Base-by-base conservation (phyloP, 2,113 vertebrate genomes). In the Pseudorasbora parva region DNA sequence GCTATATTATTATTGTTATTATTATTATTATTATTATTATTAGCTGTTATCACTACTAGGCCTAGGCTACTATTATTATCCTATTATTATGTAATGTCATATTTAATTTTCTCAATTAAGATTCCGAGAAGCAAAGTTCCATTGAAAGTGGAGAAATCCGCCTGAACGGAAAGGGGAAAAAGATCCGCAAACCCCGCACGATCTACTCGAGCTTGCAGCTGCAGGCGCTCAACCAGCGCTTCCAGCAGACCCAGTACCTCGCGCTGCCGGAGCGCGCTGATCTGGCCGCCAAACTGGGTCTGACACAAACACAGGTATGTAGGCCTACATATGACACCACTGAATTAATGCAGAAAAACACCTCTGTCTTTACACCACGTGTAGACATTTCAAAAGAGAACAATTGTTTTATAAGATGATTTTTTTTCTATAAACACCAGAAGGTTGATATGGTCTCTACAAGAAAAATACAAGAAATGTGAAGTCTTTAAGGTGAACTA, bases 171-270 rank as follows among this genome's bases (percentile, higher is more conserved):
- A 95, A 94, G 56, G 94, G 94, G 33, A 96, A 95, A 92, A 98
- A 97, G 90, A 94, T 96, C 66, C 90, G 96, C n/a, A 98, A 97
- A 82, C 96, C 96, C 0, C 93, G 97, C n/a, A 99, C 97, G 91
- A 97, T 97, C 88, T 97, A 97, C 90, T 97, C 96, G 49, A 97
- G 96, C 79, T 90, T 97, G 64, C 96, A 97, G 91, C 94, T 98
- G 9, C 96, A 97, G 88, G 95, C 95, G 0, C 94, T 98, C 19
- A 98, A 98, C 93, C 97, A 97, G 90, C 94, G 94, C 41, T 98
- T 98, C 94, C 97, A 98, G 90, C 96, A 98, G 74, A 96, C 95
- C 15, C 97, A 98, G 93, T 98, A 97, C 93, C 94, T 98, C 81
- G 97, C 97, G 0, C 91, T 97, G 89, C 96, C 97, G 0, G 96